Evolutionary conservation across 2,113 vertebrate species (phyloP), one percentile per base, ranked within the genome.

Genomic region (Rattus rattus): DNA sequence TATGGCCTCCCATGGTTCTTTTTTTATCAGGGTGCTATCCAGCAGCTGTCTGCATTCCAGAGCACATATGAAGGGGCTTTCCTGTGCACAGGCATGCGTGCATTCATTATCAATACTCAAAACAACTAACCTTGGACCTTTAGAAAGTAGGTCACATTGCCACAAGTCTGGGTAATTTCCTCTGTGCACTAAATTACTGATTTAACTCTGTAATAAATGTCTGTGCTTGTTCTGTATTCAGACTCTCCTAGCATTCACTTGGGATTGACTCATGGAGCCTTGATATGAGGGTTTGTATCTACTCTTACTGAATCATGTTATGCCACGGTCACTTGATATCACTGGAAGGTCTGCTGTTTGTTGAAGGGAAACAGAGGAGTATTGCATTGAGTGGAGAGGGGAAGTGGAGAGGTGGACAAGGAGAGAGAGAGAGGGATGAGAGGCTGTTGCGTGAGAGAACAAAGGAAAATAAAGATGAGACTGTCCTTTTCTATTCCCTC

Each of bases 1-100:
- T 47, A 69, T 1, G 6, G 22, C 69, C 70, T 85, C 16, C 14
- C 85, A 47, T 52, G 54, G 7, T 87, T 52, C 47, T n/a, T 14
- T 70, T 80, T 70, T 79, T 26, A 52, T n/a, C 1, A 26, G 4
- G 19, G 13, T 56, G 30, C 28, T 56, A 11, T 36, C 26, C 2
- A 14, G 14, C 24, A 65, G 17, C 20, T 72, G 24, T 36, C 56
- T 85, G 75, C 20, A 49, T 43, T 43, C 8, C 6, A 54, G 19
- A 61, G 1, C 43, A 86, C 2, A 24, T 17, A 33, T 6, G 0
- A 7, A 28, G 3, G 28, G 13, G 1, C 5, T 73, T 1, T 47
- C 26, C 14, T 43, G 28, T 17, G 7, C 20, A n/a, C 26, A 52
- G 6, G 17, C 7, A 7, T 36, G 14, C 12, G 49, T 3, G 2